Evolutionary conservation across 2,888 invertebrate genomes (phyloP).

Genomic region (Mamestra brassicae): DNA sequence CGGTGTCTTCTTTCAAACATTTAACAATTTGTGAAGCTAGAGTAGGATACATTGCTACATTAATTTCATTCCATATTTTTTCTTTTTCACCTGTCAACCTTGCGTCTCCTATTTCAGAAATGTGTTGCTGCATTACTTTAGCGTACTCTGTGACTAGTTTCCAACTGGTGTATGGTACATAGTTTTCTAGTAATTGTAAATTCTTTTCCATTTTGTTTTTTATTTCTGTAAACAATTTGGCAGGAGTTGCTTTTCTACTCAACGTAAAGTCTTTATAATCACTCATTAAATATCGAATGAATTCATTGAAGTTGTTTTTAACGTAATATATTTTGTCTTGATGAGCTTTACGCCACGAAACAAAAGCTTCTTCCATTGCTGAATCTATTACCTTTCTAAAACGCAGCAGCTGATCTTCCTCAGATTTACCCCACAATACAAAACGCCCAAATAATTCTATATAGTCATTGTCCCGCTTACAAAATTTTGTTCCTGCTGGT

Average conservation of each 20-base stretch:
- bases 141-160: slow-evolving; percentile 65
- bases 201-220: slow-evolving; percentile 62
- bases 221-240: slow-evolving; percentile 68
- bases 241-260: slow-evolving; percentile 68
- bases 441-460: slow-evolving; percentile 61
- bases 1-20: slow-evolving; percentile 63
- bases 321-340: slow-evolving; percentile 44
- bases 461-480: slow-evolving; percentile 30
- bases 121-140: slow-evolving; percentile 58
- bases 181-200: slow-evolving; percentile 23
- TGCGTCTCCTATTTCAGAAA: slow-evolving; percentile 1
- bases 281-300: slow-evolving; percentile 34
- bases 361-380: slow-evolving; percentile 65
- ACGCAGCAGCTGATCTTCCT: slow-evolving; percentile 65
- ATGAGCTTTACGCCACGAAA: slow-evolving; percentile 59
- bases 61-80: slow-evolving; percentile 57
- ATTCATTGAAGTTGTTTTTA: slow-evolving; percentile 41
- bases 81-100: slow-evolving; percentile 19
- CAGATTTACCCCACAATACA: slow-evolving; percentile 66
- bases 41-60: slow-evolving; percentile 53
- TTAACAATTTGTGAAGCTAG: slow-evolving; percentile 57
- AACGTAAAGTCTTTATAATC: slow-evolving; percentile 48
- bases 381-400: slow-evolving; percentile 67
- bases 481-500: slow-evolving; percentile 59
- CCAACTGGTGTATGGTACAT: slow-evolving; percentile 68